Conservation (phyloP, 2,888 invertebrate species). For the Hypolimnas misippus region DNA sequence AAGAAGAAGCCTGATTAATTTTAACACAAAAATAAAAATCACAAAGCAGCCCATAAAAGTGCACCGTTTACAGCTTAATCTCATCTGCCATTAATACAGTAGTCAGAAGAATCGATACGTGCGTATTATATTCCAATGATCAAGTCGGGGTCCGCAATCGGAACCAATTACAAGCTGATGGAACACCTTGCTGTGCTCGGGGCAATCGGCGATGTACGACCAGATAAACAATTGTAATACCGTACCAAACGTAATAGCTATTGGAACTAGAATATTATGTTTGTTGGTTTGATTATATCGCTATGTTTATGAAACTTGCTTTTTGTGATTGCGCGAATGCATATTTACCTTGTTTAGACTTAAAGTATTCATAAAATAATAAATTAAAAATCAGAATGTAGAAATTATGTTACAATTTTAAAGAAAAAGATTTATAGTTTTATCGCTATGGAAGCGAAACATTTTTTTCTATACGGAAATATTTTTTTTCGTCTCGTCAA, state of each 20-base stretch:
- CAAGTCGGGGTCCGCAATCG: slow-evolving; percentile 56
- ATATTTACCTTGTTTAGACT: background rate
- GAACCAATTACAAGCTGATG: slow-evolving; percentile 71
- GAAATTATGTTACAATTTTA: too few relatives aligned
- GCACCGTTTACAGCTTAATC: background rate
- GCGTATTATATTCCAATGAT: slow-evolving; percentile 41
- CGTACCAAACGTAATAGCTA: slow-evolving; percentile 34
- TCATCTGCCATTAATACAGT: slow-evolving; percentile 34
- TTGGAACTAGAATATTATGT: slow-evolving; percentile 25
- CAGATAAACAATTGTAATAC: slow-evolving; percentile 40
- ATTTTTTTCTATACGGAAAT: slow-evolving; percentile 3
- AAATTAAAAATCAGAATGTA: too few relatives aligned
- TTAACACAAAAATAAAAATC: background rate
- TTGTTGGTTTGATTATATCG: slow-evolving; percentile 13
- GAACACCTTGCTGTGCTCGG: slow-evolving; percentile 67
- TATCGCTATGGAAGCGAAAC: too few relatives aligned
- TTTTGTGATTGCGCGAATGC: background rate
- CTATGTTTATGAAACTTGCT: background rate
- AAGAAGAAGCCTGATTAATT: too few relatives aligned
- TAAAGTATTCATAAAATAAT: too few relatives aligned
- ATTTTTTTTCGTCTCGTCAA: slow-evolving; percentile 11
- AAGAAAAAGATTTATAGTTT: too few relatives aligned
- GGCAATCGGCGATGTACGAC: slow-evolving; percentile 43
- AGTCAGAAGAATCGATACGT: slow-evolving; percentile 42
- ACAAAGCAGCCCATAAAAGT: background rate